Evolutionary conservation across 1,140 invertebrate species (phyloP).

Genomic region (Trichonephila clavata): DNA sequence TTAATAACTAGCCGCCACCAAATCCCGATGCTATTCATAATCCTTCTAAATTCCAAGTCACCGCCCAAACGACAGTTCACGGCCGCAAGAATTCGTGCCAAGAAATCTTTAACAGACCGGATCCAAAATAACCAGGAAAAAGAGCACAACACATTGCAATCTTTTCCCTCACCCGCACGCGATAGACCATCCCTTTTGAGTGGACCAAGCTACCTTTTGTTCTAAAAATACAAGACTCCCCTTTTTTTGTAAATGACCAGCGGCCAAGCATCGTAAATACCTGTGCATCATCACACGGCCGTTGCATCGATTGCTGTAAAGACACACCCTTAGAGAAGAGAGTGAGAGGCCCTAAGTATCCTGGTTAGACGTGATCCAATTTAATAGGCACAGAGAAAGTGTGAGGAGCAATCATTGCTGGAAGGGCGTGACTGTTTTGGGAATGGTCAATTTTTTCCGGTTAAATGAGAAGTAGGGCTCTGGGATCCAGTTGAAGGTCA

Average conservation of each 20-base stretch:
- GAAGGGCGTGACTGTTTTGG: constrained; percentile 55
- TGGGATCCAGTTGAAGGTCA: constrained; percentile 42
- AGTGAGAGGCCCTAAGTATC: not conserved
- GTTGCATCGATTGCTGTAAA: not conserved
- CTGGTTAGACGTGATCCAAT: constrained; percentile 60
- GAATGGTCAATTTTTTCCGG: constrained; percentile 24
- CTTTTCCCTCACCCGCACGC: not conserved
- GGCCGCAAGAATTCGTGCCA: constrained; percentile 20
- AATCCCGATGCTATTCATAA: not conserved
- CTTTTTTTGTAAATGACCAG: constrained; percentile 7
- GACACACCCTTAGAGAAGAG: constrained; percentile 53
- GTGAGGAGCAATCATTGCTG: constrained; percentile 41
- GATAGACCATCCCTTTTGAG: constrained; percentile 14
- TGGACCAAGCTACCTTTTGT: too few relatives aligned
- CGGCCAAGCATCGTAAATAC: constrained; percentile 17
- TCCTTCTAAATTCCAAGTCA: not conserved
- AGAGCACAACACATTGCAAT: not conserved
- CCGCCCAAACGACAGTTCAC: constrained; percentile 2
- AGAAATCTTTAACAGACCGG: constrained; percentile 41
- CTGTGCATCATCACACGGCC: not conserved
- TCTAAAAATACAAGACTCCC: constrained; percentile 16
- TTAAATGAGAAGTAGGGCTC: constrained; percentile 21
- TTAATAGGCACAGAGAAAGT: constrained; percentile 25
- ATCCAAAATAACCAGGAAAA: constrained; percentile 37
- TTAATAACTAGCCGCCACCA: not conserved